These are phyloP conservation scores for Hemichromis elongatus DNA, from an alignment of 2,113 vertebrate genomes.

Conservation along the genomic window DNA sequence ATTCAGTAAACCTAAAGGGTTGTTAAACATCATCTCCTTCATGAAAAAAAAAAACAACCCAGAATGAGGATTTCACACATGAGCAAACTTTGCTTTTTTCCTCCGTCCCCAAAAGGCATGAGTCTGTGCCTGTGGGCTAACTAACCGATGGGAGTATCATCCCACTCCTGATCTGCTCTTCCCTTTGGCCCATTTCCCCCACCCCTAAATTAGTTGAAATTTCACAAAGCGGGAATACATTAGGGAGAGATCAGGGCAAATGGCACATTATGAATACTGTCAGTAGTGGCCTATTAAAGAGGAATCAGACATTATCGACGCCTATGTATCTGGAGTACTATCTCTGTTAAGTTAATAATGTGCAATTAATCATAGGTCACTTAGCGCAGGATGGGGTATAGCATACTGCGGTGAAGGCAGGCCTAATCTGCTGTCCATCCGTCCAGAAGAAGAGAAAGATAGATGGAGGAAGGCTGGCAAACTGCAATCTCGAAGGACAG, in stretches of 20 bases:
- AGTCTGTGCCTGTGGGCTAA: slow-evolving; percentile 16
- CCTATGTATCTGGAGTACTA: slow-evolving; percentile 67
- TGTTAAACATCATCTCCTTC: not conserved
- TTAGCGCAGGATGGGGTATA: slow-evolving; percentile 51
- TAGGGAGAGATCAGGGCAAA: slow-evolving; percentile 63
- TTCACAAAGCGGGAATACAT: slow-evolving; percentile 62
- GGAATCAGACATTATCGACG: slow-evolving; percentile 66
- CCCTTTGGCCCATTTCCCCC: slow-evolving; percentile 37
- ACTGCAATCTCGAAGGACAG: slow-evolving; percentile 7
- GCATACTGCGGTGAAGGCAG: slow-evolving; percentile 11
- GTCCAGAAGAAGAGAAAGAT: slow-evolving; percentile 23
- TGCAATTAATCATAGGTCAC: slow-evolving; percentile 74
- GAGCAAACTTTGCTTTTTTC: slow-evolving; percentile 37
- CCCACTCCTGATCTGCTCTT: not conserved
- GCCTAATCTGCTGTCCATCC: slow-evolving; percentile 50
- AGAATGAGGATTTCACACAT: slow-evolving; percentile 47
- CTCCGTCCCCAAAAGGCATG: not conserved
- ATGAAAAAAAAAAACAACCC: not conserved
- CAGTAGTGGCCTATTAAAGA: slow-evolving; percentile 74
- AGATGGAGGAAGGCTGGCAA: slow-evolving; percentile 20
- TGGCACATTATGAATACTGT: slow-evolving; percentile 69
- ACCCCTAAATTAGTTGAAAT: slow-evolving; percentile 52
- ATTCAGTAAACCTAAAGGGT: not conserved
- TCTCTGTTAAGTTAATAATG: slow-evolving; percentile 71
- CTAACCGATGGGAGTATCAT: slow-evolving; percentile 28